Evolutionary conservation across 2,113 vertebrate genomes (phyloP).

Genomic region (Etia nguti): DNA sequence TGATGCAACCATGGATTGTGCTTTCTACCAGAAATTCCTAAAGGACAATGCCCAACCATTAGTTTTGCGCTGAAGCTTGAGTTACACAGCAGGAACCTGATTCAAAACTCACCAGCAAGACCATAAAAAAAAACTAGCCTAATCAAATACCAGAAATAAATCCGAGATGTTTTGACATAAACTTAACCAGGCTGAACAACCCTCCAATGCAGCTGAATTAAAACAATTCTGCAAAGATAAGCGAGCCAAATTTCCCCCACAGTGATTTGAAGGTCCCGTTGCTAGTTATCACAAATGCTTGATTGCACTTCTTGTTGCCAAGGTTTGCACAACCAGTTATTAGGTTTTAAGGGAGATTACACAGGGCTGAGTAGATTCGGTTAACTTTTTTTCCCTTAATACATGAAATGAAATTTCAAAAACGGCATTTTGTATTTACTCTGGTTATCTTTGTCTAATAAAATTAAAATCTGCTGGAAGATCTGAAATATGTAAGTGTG

Average conservation of each 20-base stretch:
- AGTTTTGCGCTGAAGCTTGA: not conserved
- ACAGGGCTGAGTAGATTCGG: not conserved
- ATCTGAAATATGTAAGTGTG: not conserved
- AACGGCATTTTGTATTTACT: not conserved
- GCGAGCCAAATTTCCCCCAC: no score
- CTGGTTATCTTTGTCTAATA: not conserved
- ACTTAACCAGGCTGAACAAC: not conserved
- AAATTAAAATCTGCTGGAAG: not conserved
- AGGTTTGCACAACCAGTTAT: not conserved
- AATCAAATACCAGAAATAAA: not conserved
- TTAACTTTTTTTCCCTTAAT: not conserved
- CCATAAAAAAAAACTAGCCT: not conserved
- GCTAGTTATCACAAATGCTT: not conserved
- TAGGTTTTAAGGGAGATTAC: not conserved
- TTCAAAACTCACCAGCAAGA: not conserved
- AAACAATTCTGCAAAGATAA: not conserved
- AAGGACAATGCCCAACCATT: no score
- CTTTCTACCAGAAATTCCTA: no score
- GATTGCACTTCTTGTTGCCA: not conserved
- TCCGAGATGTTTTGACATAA: not conserved
- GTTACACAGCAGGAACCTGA: not conserved
- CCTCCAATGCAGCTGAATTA: not conserved
- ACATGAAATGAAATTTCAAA: not conserved
- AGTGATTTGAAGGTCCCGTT: not conserved
- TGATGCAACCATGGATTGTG: no score